Conservation (phyloP, 2,113 vertebrate species). For the Mus musculus region GRCm39 chr11:32726001-32726500, state of each 20-base stretch:
- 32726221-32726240: neutral
- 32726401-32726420: accelerated
- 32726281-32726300: neutral
- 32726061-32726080: neutral
- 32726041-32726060: neutral
- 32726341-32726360: neutral
- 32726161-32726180: neutral
- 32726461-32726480: neutral
- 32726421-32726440: neutral
- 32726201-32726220: neutral
- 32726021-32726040: neutral
- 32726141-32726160: neutral
- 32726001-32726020: neutral
- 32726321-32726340: neutral
- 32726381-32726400: neutral
- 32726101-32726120: neutral
- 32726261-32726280: neutral
- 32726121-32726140: neutral
- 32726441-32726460: neutral
- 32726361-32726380: neutral
- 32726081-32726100: no score
- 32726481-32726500: neutral
- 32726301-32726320: neutral
- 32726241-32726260: neutral
- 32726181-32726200: neutral